These are phyloP conservation scores for Toxotes chatareus DNA, from an alignment of 2,113 vertebrate species.

Conservation along the genomic window DNA sequence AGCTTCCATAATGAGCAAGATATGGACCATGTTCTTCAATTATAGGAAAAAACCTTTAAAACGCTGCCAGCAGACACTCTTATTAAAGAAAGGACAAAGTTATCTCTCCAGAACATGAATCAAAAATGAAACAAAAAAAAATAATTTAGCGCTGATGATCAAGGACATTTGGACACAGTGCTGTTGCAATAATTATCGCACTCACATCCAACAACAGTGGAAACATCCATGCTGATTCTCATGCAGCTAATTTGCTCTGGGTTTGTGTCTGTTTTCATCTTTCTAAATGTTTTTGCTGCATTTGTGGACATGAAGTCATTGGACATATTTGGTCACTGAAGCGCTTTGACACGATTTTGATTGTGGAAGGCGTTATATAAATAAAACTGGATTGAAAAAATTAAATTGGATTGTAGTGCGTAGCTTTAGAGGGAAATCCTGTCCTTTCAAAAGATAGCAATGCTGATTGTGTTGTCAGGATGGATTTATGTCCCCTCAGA, in stretches of 20 bases:
- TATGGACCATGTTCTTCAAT: conserved; percentile 64
- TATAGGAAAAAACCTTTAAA: conserved; percentile 59
- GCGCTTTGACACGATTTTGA: no score
- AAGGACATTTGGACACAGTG: conserved; percentile 37
- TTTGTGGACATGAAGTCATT: conserved; percentile 42
- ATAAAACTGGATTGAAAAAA: no score
- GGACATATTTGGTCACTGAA: conserved; percentile 49
- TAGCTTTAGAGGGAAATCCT: conserved; percentile 45
- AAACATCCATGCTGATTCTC: conserved; percentile 22
- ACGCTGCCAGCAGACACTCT: conserved; percentile 69
- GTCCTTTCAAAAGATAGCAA: conserved; percentile 59
- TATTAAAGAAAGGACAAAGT: conserved; percentile 65
- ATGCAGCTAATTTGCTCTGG: conserved; percentile 40
- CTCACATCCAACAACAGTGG: conserved; percentile 19
- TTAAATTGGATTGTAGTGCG: background rate
- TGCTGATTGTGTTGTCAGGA: conserved; percentile 66
- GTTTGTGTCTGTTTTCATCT: conserved; percentile 41
- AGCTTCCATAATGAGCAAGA: conserved; percentile 79
- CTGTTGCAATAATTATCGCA: conserved; percentile 51
- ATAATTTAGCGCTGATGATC: conserved; percentile 45
- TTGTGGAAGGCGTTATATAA: no score
- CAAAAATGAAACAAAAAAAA: conserved; percentile 55
- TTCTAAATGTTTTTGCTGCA: conserved; percentile 43
- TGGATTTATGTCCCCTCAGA: conserved; percentile 51
- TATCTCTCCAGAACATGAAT: conserved; percentile 79